Percentiles rank a stretch among this genome's conserved stretches.
Evolutionary conservation across 2,113 vertebrate genomes (phyloP).

Genomic region (Atractosteus spatula): DNA sequence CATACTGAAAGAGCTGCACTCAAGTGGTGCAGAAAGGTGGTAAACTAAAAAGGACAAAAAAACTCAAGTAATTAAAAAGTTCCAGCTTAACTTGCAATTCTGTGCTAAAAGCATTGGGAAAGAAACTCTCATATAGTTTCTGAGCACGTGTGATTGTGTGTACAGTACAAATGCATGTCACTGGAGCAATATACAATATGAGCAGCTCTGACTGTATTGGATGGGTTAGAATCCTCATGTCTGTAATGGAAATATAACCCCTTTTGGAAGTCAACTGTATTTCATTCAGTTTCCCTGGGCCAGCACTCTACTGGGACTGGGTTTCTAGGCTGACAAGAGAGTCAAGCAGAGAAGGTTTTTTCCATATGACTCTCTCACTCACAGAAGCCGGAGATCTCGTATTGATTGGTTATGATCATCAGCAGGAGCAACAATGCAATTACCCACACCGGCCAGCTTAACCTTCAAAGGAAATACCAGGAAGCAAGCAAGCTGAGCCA

Average conservation of each 20-base stretch:
- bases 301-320: background rate
- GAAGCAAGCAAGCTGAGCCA: slow-evolving; percentile 42
- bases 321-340: background rate
- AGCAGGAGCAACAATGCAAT: slow-evolving; percentile 44
- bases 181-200: too few relatives aligned
- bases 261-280: background rate
- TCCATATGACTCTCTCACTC: background rate
- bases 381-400: slow-evolving; percentile 16
- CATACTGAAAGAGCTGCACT: background rate
- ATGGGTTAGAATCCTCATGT: background rate
- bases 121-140: background rate
- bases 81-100: background rate
- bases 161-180: too few relatives aligned
- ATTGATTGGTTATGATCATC: slow-evolving; percentile 38
- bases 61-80: slow-evolving; percentile 1
- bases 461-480: slow-evolving; percentile 71
- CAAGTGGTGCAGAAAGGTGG: background rate
- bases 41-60: background rate
- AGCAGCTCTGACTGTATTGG: background rate
- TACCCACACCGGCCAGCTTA: slow-evolving; percentile 53
- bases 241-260: background rate
- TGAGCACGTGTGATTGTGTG: too few relatives aligned
- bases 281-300: background rate
- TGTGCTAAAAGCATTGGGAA: background rate
- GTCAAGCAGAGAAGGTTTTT: background rate